Evolutionary conservation across 2,113 vertebrate species (phyloP).

Genomic region (Menidia beryllina): DNA sequence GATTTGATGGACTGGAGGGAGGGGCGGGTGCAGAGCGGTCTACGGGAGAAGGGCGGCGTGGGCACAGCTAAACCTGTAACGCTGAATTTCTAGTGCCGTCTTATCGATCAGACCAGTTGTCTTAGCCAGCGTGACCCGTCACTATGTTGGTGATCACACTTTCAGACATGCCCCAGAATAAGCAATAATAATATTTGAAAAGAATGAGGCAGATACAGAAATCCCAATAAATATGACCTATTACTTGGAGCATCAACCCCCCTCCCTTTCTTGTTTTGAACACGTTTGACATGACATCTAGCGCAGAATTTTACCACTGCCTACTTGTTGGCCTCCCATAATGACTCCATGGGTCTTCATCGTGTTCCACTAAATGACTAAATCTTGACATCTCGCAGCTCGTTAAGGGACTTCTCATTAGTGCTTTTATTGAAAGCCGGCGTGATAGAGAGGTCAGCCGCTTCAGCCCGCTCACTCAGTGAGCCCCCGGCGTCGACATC

Average conservation of each 20-base stretch:
- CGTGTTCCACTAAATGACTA: slow-evolving; percentile 21
- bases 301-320: neutral
- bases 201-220: too few relatives aligned
- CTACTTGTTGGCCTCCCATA: slow-evolving; percentile 8
- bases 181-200: too few relatives aligned
- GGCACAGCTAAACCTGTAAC: slow-evolving; percentile 1
- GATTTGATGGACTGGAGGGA: slow-evolving; percentile 42
- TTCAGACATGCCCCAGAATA: too few relatives aligned
- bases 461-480: slow-evolving; percentile 18
- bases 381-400: slow-evolving; percentile 27
- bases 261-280: too few relatives aligned
- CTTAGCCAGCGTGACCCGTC: too few relatives aligned
- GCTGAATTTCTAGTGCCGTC: slow-evolving; percentile 6
- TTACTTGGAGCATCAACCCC: too few relatives aligned
- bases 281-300: too few relatives aligned
- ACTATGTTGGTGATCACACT: too few relatives aligned
- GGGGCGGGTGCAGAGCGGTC: slow-evolving; percentile 38
- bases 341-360: slow-evolving; percentile 2
- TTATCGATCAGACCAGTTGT: neutral
- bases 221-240: too few relatives aligned
- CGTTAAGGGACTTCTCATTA: slow-evolving; percentile 59
- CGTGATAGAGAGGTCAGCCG: slow-evolving; percentile 54
- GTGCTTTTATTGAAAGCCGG: slow-evolving; percentile 45
- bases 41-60: slow-evolving; percentile 13
- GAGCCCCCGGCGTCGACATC: neutral